Conservation (phyloP, 2,797 vertebrate genomes). For the Cephalopachus bancanus region DNA sequence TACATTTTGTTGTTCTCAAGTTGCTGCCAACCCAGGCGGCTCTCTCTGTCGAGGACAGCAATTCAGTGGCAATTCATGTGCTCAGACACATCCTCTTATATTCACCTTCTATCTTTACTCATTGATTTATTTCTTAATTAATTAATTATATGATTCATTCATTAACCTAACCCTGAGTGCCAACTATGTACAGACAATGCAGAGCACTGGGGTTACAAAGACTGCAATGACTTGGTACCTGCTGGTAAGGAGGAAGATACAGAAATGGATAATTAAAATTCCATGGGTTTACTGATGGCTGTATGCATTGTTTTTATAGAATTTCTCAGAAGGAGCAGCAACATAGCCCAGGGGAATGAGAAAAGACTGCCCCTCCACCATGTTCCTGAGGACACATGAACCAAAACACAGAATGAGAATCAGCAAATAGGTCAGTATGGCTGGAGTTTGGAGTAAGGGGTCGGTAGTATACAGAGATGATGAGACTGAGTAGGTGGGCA, state of each 20-base stretch:
- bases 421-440: background rate
- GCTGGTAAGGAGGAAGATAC: background rate
- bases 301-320: fast-evolving
- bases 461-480: background rate
- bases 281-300: background rate
- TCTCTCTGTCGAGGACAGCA: background rate
- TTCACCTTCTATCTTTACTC: background rate
- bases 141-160: too few species aligned
- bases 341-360: fast-evolving
- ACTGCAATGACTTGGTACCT: background rate
- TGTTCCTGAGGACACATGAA: background rate
- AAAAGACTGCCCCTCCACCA: too few species aligned
- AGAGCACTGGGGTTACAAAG: background rate
- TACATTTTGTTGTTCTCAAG: background rate
- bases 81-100: background rate
- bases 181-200: background rate
- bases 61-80: fast-evolving
- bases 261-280: background rate
- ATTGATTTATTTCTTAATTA: background rate
- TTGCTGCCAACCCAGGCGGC: fast-evolving
- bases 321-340: background rate
- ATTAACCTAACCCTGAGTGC: background rate
- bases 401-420: background rate
- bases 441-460: background rate
- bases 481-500: background rate